Percentiles rank a stretch among this genome's conserved stretches.
phyloP scores from a whole-genome alignment of 2,888 invertebrate genomes.

The Pheosia gnoma region DNA sequence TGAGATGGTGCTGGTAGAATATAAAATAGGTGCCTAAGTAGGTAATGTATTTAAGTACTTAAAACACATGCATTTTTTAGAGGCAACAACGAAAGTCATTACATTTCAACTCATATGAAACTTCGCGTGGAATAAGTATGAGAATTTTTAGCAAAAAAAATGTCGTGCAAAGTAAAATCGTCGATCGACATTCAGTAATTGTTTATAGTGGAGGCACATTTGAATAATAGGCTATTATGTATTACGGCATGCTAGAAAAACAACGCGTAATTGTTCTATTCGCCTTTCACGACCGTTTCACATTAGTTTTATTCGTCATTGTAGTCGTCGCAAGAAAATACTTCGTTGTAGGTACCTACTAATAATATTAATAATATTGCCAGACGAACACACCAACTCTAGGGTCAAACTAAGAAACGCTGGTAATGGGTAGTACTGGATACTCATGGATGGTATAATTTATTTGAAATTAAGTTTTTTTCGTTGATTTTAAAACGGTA shows the following conservation, averaged over 20 bases:
- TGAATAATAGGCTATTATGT: background rate
- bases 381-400: too few relatives aligned
- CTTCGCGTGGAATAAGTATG: background rate
- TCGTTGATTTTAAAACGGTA: too few relatives aligned
- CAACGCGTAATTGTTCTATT: background rate
- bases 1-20: background rate
- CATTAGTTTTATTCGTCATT: background rate
- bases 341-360: background rate
- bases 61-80: too few relatives aligned
- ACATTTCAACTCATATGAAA: background rate
- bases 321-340: background rate
- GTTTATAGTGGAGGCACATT: background rate
- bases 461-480: too few relatives aligned
- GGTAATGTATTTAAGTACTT: too few relatives aligned
- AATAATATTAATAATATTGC: too few relatives aligned
- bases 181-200: background rate
- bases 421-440: too few relatives aligned
- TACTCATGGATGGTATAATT: too few relatives aligned
- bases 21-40: background rate
- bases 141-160: conserved; percentile 1
- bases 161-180: background rate
- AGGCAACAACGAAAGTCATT: background rate
- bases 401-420: too few relatives aligned
- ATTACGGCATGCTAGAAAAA: background rate
- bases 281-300: conserved; percentile 1